Conservation (phyloP, 2,113 vertebrate species). For the Rostratula benghalensis region DNA sequence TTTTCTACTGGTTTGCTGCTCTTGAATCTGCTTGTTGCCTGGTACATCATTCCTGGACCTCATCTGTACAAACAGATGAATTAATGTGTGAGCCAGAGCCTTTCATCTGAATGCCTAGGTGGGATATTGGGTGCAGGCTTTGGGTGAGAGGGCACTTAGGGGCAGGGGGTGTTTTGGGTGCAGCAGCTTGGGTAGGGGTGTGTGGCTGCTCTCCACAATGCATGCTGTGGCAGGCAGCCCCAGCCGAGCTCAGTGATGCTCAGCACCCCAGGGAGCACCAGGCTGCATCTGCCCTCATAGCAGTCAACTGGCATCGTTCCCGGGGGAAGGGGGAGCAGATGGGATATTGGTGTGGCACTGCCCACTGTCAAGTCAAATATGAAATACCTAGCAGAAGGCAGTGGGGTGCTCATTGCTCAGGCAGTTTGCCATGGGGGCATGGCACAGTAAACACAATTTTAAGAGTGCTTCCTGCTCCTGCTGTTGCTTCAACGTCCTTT, state of each 20-base stretch:
- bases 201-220: accelerated
- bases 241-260: not conserved
- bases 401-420: constrained; percentile 46
- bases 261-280: accelerated
- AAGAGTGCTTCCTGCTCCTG: constrained; percentile 11
- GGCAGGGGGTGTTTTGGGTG: not conserved
- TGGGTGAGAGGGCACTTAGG: not conserved
- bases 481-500: not conserved
- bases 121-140: not conserved
- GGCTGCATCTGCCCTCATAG: not conserved
- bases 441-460: constrained; percentile 55
- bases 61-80: not conserved
- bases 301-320: constrained; percentile 35
- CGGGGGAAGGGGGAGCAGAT: constrained; percentile 51
- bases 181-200: not conserved
- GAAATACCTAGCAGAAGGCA: constrained; percentile 61
- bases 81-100: not conserved
- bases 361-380: constrained; percentile 69
- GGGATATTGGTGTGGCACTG: constrained; percentile 56
- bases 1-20: not conserved
- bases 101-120: not conserved
- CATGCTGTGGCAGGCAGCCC: not conserved
- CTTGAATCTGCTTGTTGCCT: not conserved
- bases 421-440: constrained; percentile 53
- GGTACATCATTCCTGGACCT: not conserved